Percentiles rank a stretch among this genome's conserved stretches.
These are phyloP conservation scores for Heliconius charithonia DNA, from an alignment of 2,888 invertebrate genomes.

Conservation along the genomic window DNA sequence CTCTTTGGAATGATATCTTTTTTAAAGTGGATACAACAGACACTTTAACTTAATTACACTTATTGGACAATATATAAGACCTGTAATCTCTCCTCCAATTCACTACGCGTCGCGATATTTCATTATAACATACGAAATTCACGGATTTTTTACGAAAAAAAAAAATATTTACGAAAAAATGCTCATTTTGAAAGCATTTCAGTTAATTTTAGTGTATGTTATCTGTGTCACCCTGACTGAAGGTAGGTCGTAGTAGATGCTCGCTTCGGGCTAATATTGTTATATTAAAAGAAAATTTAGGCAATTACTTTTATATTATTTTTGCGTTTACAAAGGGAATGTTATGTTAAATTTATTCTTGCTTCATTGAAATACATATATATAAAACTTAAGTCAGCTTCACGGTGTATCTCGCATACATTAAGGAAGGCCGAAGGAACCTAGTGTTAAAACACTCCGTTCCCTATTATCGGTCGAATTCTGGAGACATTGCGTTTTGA, in stretches of 20 bases:
- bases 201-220: not conserved
- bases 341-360: not conserved
- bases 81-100: not conserved
- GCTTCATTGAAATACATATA: not conserved
- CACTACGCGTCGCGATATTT: constrained; percentile 1
- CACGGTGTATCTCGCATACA: no score
- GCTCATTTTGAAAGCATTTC: not conserved
- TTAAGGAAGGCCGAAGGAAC: no score
- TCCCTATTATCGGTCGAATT: no score
- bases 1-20: constrained; percentile 15
- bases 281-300: not conserved
- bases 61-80: constrained; percentile 24
- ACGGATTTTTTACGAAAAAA: no score
- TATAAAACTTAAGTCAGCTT: no score
- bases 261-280: not conserved
- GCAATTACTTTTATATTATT: not conserved
- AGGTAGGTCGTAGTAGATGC: constrained; percentile 5
- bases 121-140: not conserved
- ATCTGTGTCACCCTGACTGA: constrained; percentile 11
- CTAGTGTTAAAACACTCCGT: no score
- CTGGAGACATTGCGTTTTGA: no score
- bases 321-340: not conserved
- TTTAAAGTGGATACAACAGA: constrained; percentile 10
- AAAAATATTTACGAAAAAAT: not conserved
- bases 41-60: constrained; percentile 23